Evolutionary conservation across 2,797 vertebrate genomes (phyloP).

Genomic region (Spinibarbus caldwelli): DNA sequence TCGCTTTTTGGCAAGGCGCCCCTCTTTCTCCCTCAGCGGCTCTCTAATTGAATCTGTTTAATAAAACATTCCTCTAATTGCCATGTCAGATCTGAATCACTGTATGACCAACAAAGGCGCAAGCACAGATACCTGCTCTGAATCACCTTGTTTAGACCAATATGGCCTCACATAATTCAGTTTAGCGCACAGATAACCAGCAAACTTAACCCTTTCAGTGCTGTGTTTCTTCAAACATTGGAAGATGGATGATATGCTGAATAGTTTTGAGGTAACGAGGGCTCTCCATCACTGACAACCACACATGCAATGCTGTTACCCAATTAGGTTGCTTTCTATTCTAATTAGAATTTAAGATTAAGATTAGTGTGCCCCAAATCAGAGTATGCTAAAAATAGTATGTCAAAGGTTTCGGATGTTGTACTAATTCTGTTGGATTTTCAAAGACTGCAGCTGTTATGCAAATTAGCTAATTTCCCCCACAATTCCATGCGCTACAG

Average conservation of each 20-base stretch:
- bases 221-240: not conserved
- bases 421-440: constrained; percentile 11
- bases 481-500: not conserved
- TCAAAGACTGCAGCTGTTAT: not conserved
- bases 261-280: not conserved
- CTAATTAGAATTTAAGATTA: constrained; percentile 41
- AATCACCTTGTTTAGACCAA: constrained; percentile 6
- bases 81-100: constrained; percentile 35
- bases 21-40: constrained; percentile 29
- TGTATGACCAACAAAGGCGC: constrained; percentile 31
- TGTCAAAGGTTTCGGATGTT: constrained; percentile 13
- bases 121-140: not conserved
- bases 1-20: constrained; percentile 36
- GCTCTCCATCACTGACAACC: not conserved
- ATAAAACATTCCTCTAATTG: constrained; percentile 49
- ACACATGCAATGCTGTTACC: not conserved
- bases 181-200: not conserved
- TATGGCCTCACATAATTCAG: not conserved
- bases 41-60: constrained; percentile 39
- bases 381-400: not conserved
- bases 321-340: constrained; percentile 10
- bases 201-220: not conserved
- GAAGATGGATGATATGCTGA: not conserved
- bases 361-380: not conserved
- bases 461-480: not conserved